These are phyloP conservation scores for Phalacrocorax pelagicus DNA, from an alignment of 2,113 vertebrate genomes.

Conservation along the genomic window DNA sequence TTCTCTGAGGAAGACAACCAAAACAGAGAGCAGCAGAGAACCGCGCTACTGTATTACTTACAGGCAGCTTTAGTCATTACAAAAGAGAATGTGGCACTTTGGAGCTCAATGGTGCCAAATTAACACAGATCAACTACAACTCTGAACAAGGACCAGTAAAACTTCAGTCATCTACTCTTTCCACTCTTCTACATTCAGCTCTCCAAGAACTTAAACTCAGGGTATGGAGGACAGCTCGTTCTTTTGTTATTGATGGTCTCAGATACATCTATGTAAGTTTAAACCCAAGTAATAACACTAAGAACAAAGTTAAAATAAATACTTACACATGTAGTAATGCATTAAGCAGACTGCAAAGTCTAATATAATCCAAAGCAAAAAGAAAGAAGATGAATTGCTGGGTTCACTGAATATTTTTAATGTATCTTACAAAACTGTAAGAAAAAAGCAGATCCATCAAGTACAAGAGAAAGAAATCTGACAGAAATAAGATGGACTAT, in stretches of 20 bases:
- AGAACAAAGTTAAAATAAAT: not conserved
- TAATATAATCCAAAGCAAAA: not conserved
- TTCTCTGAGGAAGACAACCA: not conserved
- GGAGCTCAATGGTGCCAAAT: not conserved
- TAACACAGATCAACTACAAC: not conserved
- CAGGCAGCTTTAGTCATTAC: not conserved
- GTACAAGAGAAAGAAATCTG: not conserved
- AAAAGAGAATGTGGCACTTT: not conserved
- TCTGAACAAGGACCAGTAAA: not conserved
- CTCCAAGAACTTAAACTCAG: not conserved
- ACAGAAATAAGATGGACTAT: not conserved
- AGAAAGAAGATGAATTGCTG: not conserved
- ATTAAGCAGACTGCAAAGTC: not conserved
- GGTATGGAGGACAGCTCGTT: not conserved
- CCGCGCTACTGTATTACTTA: not conserved
- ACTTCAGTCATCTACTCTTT: not conserved
- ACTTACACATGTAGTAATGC: not conserved
- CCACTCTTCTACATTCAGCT: not conserved
- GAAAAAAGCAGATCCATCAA: not conserved
- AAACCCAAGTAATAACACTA: not conserved
- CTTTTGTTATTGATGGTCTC: not conserved
- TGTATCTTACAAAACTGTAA: not conserved
- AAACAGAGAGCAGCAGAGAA: not conserved
- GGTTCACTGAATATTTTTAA: not conserved
- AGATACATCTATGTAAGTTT: not conserved